Base-by-base conservation (phyloP, 2,888 invertebrate species). In the Synanthedon myopaeformis region DNA sequence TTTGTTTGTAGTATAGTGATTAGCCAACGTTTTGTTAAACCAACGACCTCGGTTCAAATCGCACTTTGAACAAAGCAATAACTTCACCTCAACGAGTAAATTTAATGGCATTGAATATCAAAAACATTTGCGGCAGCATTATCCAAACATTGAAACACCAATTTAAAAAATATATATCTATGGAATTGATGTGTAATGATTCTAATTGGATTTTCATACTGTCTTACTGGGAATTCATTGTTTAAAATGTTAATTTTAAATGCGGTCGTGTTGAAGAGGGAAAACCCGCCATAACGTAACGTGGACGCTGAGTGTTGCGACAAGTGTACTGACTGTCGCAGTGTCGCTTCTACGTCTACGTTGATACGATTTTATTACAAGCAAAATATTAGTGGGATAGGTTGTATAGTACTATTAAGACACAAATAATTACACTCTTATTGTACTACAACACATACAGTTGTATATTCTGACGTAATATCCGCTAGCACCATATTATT, bases 251-350 rank as follows among this genome's bases (percentile, higher is more conserved):
- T 51, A 51, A 41, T 35, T 50, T 45, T 45, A n/a, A 45, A 23
- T 41, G 61, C 58, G 57, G 59, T 56, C 61, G 58, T 57, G 54
- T 58, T 62, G 64, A 65, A 65, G 69, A 73, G 65, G 63, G 60
- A 73, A 74, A 74, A 66, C 78, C 74, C 82, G 84, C 81, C 83
- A 79, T 76, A 83, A 74, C 65, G 77, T 76, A 79, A 76, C 78
- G 79, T 76, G 71, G 80, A 81, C 78, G 85, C 84, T 83, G 82
- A 82, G 82, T 82, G 77, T 76, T 72, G n/a, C 80, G 77, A 69
- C 74, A 69, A 69, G 71, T 70, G 66, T 70, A 64, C 11, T 0
- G 12, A 17, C 4, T 19, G 49, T 19, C 49, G 17, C 17, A 17
- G 1, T 19, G 49, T 19, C 49, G 17, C 17, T 49, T 17, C 14